Evolutionary conservation across 37 sponge, comb jelly and placozoan genomes (phyloP).

Genomic region (Diacarnus erythraeanus): DNA sequence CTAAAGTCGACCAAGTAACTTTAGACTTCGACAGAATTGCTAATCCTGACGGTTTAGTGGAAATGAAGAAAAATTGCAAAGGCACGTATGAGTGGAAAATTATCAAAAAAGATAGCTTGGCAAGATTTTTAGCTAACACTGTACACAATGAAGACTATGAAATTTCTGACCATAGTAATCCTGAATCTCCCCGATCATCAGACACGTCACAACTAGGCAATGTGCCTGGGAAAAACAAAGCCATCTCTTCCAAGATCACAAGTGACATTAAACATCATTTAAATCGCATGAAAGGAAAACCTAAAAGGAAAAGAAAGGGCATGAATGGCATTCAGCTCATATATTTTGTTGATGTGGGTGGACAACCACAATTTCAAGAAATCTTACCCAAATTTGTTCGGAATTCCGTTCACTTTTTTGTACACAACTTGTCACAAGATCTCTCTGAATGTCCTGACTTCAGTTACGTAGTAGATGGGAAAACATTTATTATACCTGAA

Average conservation of each 20-base stretch:
- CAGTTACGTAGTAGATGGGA: background rate
- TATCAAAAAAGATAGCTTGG: background rate
- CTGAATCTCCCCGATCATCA: too few species aligned
- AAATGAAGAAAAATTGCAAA: background rate
- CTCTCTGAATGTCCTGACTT: background rate
- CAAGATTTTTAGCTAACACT: background rate
- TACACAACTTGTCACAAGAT: background rate
- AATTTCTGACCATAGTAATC: background rate
- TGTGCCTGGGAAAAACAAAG: background rate
- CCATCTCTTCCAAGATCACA: background rate
- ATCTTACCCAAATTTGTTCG: background rate
- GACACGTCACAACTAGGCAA: background rate
- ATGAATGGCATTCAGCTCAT: background rate
- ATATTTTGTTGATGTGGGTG: background rate
- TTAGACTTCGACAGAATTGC: background rate
- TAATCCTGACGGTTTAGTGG: background rate
- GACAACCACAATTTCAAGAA: conserved; percentile 2
- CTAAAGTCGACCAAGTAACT: background rate
- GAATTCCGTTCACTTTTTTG: background rate
- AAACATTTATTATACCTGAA: background rate
- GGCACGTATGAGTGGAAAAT: too few species aligned
- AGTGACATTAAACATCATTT: background rate
- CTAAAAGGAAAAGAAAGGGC: background rate
- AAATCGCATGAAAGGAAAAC: background rate
- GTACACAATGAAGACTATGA: background rate